A percentile compares a stretch with the other conserved stretches of the same genome.
phyloP scores from a whole-genome alignment of 1,140 invertebrate species.

The Amphibalanus amphitrite region DNA sequence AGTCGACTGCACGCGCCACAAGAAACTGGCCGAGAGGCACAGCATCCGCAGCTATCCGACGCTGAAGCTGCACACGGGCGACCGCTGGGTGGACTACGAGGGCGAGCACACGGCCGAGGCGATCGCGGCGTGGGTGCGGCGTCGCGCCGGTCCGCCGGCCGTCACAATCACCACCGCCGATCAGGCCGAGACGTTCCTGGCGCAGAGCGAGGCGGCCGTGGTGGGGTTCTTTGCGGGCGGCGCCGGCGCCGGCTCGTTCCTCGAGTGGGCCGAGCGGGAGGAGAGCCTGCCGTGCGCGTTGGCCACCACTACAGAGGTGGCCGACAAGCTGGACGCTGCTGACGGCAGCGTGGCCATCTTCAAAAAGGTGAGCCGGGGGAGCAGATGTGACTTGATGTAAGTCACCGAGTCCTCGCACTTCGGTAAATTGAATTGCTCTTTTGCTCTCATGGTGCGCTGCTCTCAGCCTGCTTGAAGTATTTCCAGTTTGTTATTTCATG shows the following conservation, averaged over 20 bases:
- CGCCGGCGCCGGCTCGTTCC: slow-evolving; percentile 51
- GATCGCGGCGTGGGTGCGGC: slow-evolving; percentile 81
- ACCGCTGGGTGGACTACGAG: slow-evolving; percentile 65
- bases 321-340: slow-evolving; percentile 49
- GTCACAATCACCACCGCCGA: slow-evolving; percentile 60
- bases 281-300: slow-evolving; percentile 83
- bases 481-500: no score
- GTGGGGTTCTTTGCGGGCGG: slow-evolving; percentile 65
- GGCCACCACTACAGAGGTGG: slow-evolving; percentile 50
- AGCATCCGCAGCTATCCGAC: slow-evolving; percentile 86
- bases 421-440: no score
- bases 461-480: no score
- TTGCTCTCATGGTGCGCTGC: no score
- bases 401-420: no score
- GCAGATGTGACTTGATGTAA: no score
- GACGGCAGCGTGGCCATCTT: slow-evolving; percentile 60
- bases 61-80: slow-evolving; percentile 86
- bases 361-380: slow-evolving; percentile 58
- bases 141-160: slow-evolving; percentile 87
- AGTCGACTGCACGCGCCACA: slow-evolving; percentile 87
- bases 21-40: slow-evolving; percentile 70
- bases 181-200: slow-evolving; percentile 64
- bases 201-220: slow-evolving; percentile 55
- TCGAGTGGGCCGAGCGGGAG: slow-evolving; percentile 50
- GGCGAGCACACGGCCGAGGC: slow-evolving; percentile 77